A percentile compares a stretch with the other conserved stretches of the same genome.
These are phyloP conservation scores for Salticus scenicus DNA, from an alignment of 2,888 invertebrate genomes.

Conservation along the genomic window DNA sequence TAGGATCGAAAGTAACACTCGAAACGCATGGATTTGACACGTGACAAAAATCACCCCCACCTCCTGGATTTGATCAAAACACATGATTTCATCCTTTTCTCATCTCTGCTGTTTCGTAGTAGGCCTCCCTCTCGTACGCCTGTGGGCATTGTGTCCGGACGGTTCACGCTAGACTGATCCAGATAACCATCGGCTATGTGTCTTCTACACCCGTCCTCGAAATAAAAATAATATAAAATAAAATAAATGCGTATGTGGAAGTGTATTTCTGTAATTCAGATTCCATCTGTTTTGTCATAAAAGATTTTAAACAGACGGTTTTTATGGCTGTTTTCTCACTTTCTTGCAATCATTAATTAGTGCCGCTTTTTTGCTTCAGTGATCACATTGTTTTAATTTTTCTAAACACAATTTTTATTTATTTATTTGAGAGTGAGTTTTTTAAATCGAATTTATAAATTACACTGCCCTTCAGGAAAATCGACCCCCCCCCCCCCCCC, in stretches of 20 bases:
- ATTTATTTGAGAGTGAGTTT: too few relatives aligned
- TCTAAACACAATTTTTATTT: too few relatives aligned
- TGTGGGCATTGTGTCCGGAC: conserved; percentile 32
- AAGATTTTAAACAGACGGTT: neutral
- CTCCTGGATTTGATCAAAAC: neutral
- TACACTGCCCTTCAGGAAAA: too few relatives aligned
- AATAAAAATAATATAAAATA: neutral
- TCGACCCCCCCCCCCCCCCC: too few relatives aligned
- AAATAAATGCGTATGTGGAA: too few relatives aligned
- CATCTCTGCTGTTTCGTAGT: neutral
- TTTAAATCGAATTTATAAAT: too few relatives aligned
- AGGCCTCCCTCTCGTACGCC: conserved; percentile 25
- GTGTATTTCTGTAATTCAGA: conserved; percentile 29
- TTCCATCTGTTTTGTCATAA: conserved; percentile 54
- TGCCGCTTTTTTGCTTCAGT: too few relatives aligned
- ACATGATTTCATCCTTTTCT: conserved; percentile 24
- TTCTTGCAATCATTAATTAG: too few relatives aligned
- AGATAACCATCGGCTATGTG: conserved; percentile 40
- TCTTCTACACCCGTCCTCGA: neutral
- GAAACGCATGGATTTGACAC: conserved; percentile 25
- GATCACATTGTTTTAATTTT: too few relatives aligned
- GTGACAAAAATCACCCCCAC: conserved; percentile 28
- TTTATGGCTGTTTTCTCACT: too few relatives aligned
- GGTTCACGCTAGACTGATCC: conserved; percentile 50
- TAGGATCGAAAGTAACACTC: conserved; percentile 15